Base-by-base conservation (phyloP, 2,797 vertebrate genomes). In the Cetoscarus ocellatus region DNA sequence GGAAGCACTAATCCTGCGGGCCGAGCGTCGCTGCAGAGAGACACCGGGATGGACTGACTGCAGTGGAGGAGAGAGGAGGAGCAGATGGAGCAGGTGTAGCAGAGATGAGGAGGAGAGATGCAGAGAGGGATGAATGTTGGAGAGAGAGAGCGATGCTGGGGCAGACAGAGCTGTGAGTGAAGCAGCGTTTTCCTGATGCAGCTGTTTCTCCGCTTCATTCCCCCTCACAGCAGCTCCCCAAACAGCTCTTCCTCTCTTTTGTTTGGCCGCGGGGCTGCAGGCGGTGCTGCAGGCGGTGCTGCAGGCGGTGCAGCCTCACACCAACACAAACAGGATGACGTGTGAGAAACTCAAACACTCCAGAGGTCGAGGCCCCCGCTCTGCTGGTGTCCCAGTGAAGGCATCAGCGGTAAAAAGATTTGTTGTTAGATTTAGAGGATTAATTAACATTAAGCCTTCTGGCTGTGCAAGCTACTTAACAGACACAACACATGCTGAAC, bases 141-240 rank as follows among this genome's bases (percentile, higher is more conserved):
- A 50, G 49, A 17, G 55, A 51, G 8, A 10, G 60, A 63, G 57
- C 8, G 40, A 43, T 11, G 42, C 48, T 18, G 43, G 14, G 40
- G 52, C 47, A 43, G 38, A 58, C 36, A 35, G 36, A 38, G 19
- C 6, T 10, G 36, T 8, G 62, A 64, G 54, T 48, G 57, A 15
- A 69, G 75, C 61, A 57, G 60, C 64, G 43, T 73, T 86, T 86
- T 72, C 73, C 72, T 89, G 89, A 91, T 76, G 84, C 84, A 75
- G 87, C 86, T 53, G 64, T 88, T 91, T 86, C 60, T 59, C 53
- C 38, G 17, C 62, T 72, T 75, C 82, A 82, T 83, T 86, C 83
- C n/a, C n/a, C n/a, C n/a, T 82, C 42, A 12, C 36, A 12, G 61
- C 64, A 39, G 57, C 34, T 75, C 38, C 14, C 54, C 0, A 70